These are phyloP conservation scores for Panorpa germanica DNA, from an alignment of 2,888 invertebrate genomes.

Conservation along the genomic window DNA sequence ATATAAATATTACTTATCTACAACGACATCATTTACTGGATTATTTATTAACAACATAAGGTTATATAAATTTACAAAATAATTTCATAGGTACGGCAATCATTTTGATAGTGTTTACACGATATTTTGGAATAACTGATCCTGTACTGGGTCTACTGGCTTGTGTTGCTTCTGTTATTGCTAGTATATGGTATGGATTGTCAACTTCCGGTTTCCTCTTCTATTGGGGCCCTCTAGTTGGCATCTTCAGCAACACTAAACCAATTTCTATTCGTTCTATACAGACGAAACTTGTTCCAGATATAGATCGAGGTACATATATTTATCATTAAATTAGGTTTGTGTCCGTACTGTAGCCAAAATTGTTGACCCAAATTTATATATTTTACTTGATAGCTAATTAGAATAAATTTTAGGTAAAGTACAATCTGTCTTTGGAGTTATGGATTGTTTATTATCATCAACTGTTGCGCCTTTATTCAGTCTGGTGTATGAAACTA, in stretches of 20 bases:
- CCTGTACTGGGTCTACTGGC: constrained; percentile 28
- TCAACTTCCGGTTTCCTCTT: constrained; percentile 27
- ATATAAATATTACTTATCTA: no score
- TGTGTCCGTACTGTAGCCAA: not conserved
- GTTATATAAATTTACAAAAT: constrained; percentile 3
- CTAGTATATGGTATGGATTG: constrained; percentile 30
- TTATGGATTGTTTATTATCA: constrained; percentile 19
- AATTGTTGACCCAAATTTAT: not conserved
- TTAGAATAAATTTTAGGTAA: constrained; percentile 22
- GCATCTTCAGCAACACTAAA: constrained; percentile 32
- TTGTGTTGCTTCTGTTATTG: constrained; percentile 31
- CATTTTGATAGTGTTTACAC: constrained; percentile 28
- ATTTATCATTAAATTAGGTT: not conserved
- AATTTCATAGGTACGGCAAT: constrained; percentile 25
- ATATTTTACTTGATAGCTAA: constrained; percentile 6
- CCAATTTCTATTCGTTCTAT: constrained; percentile 35
- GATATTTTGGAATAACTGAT: constrained; percentile 26
- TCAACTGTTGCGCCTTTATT: constrained; percentile 20
- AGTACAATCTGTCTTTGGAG: constrained; percentile 23
- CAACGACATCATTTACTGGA: no score
- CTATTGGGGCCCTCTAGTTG: constrained; percentile 29
- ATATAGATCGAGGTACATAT: constrained; percentile 32
- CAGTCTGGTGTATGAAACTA: constrained; percentile 18
- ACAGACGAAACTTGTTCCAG: constrained; percentile 32
- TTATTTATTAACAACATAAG: constrained; percentile 3